Conservation (phyloP, 2,113 vertebrate genomes). For the Hepsetus odoe region DNA sequence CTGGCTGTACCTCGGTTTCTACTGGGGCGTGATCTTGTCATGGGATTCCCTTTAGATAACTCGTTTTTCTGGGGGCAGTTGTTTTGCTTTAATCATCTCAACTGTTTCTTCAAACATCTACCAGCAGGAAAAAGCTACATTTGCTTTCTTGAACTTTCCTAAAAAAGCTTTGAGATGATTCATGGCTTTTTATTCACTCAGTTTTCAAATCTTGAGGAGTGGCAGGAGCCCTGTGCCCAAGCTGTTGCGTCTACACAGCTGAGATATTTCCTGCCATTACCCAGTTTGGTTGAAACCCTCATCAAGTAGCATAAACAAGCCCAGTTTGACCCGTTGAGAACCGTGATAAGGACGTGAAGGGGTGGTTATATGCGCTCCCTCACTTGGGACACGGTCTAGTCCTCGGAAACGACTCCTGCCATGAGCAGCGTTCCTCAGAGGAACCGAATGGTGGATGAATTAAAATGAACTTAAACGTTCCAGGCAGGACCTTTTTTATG, state of each 20-base stretch:
- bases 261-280: constrained; percentile 13
- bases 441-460: not conserved
- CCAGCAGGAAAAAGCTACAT: too few species aligned
- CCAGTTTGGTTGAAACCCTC: not conserved
- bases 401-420: not conserved
- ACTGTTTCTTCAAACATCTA: too few species aligned
- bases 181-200: not conserved
- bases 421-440: not conserved
- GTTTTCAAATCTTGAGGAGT: not conserved
- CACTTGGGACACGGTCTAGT: not conserved
- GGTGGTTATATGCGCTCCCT: not conserved
- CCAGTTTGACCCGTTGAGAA: constrained; percentile 3
- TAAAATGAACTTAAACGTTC: not conserved
- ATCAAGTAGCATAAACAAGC: constrained; percentile 12
- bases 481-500: too few species aligned
- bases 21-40: too few species aligned
- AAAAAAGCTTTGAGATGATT: not conserved
- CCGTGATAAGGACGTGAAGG: constrained; percentile 4
- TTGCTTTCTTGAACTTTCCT: too few species aligned
- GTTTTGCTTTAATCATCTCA: too few species aligned
- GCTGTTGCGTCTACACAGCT: not conserved
- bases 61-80: too few species aligned
- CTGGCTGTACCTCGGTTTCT: too few species aligned
- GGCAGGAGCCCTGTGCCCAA: not conserved
- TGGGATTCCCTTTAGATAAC: too few species aligned